Evolutionary conservation across 1,140 invertebrate species (phyloP).

Genomic region (Cyclina sinensis): DNA sequence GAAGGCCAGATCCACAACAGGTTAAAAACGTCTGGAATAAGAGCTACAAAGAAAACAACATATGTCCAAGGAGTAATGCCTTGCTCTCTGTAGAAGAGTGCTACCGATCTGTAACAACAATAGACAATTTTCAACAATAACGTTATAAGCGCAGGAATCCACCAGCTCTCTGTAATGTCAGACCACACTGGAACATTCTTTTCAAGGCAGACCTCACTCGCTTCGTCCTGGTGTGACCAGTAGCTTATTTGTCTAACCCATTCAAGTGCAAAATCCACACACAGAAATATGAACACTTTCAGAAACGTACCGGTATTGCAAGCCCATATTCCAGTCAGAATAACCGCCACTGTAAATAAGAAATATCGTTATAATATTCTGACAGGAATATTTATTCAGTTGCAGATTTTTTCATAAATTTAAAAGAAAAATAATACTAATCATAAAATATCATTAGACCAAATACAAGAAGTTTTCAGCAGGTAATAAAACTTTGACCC

Average conservation of each 20-base stretch:
- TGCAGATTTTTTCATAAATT: too few relatives aligned
- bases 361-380: too few relatives aligned
- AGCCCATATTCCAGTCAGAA: not conserved
- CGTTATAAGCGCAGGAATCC: not conserved
- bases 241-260: not conserved
- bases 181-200: slow-evolving; percentile 16
- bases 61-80: not conserved
- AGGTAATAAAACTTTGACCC: too few relatives aligned
- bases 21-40: not conserved
- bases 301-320: not conserved
- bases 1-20: not conserved
- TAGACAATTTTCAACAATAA: not conserved
- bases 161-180: not conserved
- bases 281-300: not conserved
- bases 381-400: too few relatives aligned
- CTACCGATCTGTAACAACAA: not conserved
- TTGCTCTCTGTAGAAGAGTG: not conserved
- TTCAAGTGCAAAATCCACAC: not conserved
- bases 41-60: not conserved
- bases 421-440: too few relatives aligned
- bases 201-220: not conserved
- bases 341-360: not conserved
- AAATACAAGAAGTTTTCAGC: too few relatives aligned
- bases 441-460: too few relatives aligned
- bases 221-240: not conserved